These are phyloP conservation scores for Trachelus iudaicus DNA, from an alignment of 2,888 invertebrate genomes.

Conservation along the genomic window DNA sequence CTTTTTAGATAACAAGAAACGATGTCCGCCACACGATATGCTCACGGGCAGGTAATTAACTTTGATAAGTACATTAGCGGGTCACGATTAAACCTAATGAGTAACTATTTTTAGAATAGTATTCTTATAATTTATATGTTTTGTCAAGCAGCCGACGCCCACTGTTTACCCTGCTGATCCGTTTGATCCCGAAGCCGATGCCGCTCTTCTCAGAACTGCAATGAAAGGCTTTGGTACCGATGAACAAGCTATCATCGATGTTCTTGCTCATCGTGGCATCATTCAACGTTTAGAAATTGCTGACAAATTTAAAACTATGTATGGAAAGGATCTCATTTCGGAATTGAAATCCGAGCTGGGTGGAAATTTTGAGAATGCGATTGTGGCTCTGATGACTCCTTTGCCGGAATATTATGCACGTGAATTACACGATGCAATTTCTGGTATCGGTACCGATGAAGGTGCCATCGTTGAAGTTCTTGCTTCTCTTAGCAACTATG, in stretches of 20 bases:
- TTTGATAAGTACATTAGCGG: no score
- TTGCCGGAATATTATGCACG: slow-evolving; percentile 86
- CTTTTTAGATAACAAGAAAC: no score
- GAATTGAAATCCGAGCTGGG: slow-evolving; percentile 90
- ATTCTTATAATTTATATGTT: slow-evolving; percentile 7
- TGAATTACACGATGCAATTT: slow-evolving; percentile 85
- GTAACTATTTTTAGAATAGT: not conserved
- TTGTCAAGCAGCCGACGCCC: slow-evolving; percentile 73
- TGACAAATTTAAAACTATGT: slow-evolving; percentile 84
- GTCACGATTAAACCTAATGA: no score
- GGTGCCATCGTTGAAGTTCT: slow-evolving; percentile 89
- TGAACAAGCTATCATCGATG: slow-evolving; percentile 87
- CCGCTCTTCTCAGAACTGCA: slow-evolving; percentile 83
- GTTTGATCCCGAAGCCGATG: slow-evolving; percentile 84
- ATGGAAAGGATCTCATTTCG: slow-evolving; percentile 86
- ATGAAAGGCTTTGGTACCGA: slow-evolving; percentile 96
- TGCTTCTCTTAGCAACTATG: slow-evolving; percentile 87
- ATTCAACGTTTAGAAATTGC: slow-evolving; percentile 87
- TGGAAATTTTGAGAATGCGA: slow-evolving; percentile 86
- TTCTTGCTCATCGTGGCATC: slow-evolving; percentile 85
- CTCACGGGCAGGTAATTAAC: no score
- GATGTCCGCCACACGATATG: no score
- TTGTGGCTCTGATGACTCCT: slow-evolving; percentile 87
- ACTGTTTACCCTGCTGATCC: slow-evolving; percentile 81
- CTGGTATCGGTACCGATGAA: slow-evolving; percentile 74